phyloP scores from a whole-genome alignment of 2,797 vertebrate species.

The Protosalanx chinensis region DNA sequence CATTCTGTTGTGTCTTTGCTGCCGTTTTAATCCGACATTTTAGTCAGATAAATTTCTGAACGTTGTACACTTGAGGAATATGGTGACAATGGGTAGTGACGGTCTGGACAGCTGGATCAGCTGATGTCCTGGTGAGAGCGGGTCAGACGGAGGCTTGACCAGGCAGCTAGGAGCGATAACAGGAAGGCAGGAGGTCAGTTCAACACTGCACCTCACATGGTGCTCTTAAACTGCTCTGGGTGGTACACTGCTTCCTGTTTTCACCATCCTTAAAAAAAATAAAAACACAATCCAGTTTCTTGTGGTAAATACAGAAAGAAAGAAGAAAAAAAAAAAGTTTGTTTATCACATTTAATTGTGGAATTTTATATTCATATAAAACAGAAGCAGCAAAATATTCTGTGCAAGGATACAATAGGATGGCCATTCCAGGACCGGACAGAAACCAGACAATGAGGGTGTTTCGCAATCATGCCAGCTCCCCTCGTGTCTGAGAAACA shows the following conservation, averaged over 20 bases:
- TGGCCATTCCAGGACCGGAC: neutral
- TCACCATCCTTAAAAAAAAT: neutral
- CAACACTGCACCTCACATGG: neutral
- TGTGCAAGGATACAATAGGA: conserved; percentile 9
- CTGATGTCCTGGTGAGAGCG: neutral
- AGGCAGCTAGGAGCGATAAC: neutral
- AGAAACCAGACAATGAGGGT: neutral
- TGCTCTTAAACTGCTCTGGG: neutral
- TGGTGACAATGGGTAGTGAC: neutral
- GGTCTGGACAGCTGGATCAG: no score
- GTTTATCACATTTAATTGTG: conserved; percentile 2
- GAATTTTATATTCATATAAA: conserved; percentile 1
- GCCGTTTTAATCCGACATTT: neutral
- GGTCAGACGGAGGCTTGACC: neutral
- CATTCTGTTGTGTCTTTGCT: neutral
- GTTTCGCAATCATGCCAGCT: neutral
- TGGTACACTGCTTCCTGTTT: neutral
- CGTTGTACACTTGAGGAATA: neutral
- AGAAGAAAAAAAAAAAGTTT: neutral
- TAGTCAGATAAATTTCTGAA: neutral
- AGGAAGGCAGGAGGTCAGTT: neutral
- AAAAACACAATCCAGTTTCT: conserved; percentile 3
- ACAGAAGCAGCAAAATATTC: conserved; percentile 4
- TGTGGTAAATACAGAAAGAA: neutral
- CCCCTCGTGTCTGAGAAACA: conserved; percentile 10